Conservation (phyloP, 1,140 invertebrate genomes). For the Bicyclus anynana region DNA sequence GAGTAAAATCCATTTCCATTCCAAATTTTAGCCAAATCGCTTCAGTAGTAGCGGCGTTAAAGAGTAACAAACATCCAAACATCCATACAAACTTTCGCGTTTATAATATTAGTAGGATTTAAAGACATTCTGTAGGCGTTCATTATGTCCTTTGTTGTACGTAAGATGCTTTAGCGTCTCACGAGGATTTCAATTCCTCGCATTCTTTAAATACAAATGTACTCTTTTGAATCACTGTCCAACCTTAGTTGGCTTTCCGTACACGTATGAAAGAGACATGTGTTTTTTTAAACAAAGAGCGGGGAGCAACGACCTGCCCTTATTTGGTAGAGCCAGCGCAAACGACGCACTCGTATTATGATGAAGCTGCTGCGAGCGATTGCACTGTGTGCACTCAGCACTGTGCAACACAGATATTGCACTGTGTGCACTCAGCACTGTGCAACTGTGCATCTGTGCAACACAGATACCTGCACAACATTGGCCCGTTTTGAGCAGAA, state of each 20-base stretch:
- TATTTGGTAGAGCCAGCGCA: constrained; percentile 65
- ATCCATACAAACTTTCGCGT: no score
- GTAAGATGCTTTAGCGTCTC: constrained; percentile 23
- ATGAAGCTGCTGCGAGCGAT: constrained; percentile 16
- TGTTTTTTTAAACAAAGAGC: constrained; percentile 72
- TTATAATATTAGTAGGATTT: no score
- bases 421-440: background rate
- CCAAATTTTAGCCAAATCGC: no score
- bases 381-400: constrained; percentile 1
- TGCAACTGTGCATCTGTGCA: no score
- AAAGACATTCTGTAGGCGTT: background rate
- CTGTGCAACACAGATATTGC: background rate
- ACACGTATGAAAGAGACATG: constrained; percentile 59
- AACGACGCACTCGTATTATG: constrained; percentile 44
- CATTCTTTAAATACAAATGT: constrained; percentile 45
- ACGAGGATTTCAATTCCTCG: constrained; percentile 38
- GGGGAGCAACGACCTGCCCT: constrained; percentile 69
- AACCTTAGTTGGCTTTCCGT: constrained; percentile 55
- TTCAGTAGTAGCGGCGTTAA: no score
- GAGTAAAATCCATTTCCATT: no score
- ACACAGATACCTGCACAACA: no score
- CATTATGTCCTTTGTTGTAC: constrained; percentile 21
- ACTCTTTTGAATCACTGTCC: constrained; percentile 56
- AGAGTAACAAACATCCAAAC: no score
- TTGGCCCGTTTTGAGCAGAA: no score